These are phyloP conservation scores for Drosophila atroscutellata DNA, from an alignment of 2,888 invertebrate genomes.

Conservation along the genomic window DNA sequence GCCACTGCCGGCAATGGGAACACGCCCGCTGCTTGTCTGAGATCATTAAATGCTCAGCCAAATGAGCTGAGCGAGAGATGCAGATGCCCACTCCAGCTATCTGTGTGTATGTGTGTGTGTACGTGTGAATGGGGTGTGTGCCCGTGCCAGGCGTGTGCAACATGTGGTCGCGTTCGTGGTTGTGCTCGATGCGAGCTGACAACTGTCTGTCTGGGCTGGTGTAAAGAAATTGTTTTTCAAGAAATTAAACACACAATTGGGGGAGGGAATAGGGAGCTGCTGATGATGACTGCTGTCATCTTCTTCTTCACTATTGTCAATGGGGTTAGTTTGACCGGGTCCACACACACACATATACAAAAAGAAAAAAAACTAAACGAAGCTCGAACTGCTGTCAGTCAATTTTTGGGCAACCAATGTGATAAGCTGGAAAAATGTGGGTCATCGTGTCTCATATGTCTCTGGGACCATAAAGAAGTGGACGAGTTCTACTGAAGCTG, in stretches of 20 bases:
- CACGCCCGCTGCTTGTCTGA: slow-evolving; percentile 62
- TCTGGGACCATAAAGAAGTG: neutral
- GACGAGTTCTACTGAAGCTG: neutral
- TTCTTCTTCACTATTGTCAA: slow-evolving; percentile 7
- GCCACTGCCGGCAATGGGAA: slow-evolving; percentile 43
- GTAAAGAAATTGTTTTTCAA: slow-evolving; percentile 34
- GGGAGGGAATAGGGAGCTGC: slow-evolving; percentile 2
- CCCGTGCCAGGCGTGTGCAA: slow-evolving; percentile 55
- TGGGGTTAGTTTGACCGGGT: slow-evolving; percentile 47
- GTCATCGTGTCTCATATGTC: neutral
- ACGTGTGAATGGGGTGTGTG: slow-evolving; percentile 37
- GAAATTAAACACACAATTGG: slow-evolving; percentile 36
- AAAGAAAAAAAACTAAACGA: slow-evolving; percentile 9
- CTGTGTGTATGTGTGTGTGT: slow-evolving; percentile 9
- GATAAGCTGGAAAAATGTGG: slow-evolving; percentile 1
- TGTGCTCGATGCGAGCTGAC: slow-evolving; percentile 20
- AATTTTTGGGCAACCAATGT: slow-evolving; percentile 12
- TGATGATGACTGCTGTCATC: neutral
- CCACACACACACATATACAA: neutral
- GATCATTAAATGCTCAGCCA: slow-evolving; percentile 75
- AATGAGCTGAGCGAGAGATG: slow-evolving; percentile 59
- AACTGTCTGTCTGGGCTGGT: slow-evolving; percentile 34
- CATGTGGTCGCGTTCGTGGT: slow-evolving; percentile 58
- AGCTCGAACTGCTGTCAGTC: slow-evolving; percentile 5
- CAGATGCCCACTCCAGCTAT: slow-evolving; percentile 40